Evolutionary conservation across 53 echinoderm and acorn worm genomes (phyloP).

Genomic region (Apostichopus leukothele): DNA sequence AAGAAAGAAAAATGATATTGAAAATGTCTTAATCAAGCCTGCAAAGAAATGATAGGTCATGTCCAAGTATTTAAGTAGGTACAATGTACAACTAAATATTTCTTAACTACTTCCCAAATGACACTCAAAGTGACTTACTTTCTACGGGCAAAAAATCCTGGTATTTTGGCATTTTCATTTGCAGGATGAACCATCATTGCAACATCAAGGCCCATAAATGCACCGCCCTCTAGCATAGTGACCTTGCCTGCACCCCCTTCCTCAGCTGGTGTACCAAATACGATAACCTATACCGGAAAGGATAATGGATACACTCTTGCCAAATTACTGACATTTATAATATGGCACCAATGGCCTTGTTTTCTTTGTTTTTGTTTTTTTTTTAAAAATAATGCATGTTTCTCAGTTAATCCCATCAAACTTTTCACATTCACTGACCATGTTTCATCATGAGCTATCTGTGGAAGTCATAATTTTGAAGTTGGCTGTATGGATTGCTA

Average conservation of each 20-base stretch:
- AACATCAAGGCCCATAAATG: constrained; percentile 61
- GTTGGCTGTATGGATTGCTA: too few relatives aligned
- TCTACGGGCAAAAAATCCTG: neutral
- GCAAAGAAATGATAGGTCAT: neutral
- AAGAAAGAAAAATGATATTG: too few relatives aligned
- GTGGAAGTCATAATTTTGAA: too few relatives aligned
- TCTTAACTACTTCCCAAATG: neutral
- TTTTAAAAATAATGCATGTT: too few relatives aligned
- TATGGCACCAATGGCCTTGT: too few relatives aligned
- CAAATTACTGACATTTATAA: too few relatives aligned
- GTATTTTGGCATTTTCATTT: neutral
- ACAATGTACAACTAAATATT: neutral
- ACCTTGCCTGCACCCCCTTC: constrained; percentile 74
- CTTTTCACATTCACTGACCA: too few relatives aligned
- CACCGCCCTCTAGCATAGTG: constrained; percentile 61
- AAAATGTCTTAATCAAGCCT: neutral
- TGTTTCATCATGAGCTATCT: too few relatives aligned
- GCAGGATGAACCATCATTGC: constrained; percentile 73
- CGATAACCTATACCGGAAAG: constrained; percentile 67
- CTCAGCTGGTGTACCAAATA: constrained; percentile 78
- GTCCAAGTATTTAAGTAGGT: neutral
- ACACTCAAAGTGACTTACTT: constrained; percentile 16
- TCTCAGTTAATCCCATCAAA: too few relatives aligned
- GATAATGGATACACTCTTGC: neutral
- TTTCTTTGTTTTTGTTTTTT: too few relatives aligned